Percentiles rank a stretch among this genome's conserved stretches.
These are phyloP conservation scores for Yponomeuta cagnagella DNA, from an alignment of 2,888 invertebrate genomes.

Conservation along the genomic window DNA sequence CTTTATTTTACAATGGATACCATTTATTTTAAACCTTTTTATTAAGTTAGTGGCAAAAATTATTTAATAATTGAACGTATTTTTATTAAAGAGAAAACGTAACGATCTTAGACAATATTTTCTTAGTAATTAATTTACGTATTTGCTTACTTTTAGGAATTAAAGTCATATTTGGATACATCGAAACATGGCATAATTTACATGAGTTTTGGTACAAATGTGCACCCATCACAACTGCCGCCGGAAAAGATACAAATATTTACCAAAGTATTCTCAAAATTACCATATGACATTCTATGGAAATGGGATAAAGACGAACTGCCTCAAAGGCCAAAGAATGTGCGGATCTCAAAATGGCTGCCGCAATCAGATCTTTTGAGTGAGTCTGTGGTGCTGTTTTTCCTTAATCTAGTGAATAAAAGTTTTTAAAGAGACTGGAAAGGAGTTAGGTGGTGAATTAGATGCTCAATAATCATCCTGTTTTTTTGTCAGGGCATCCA, in stretches of 20 bases:
- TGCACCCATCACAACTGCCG: conserved; percentile 18
- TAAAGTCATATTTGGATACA: conserved; percentile 13
- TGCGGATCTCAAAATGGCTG: conserved; percentile 24
- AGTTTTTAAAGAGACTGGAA: not conserved
- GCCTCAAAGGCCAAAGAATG: conserved; percentile 22
- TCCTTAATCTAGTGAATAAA: no score
- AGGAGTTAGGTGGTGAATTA: not conserved
- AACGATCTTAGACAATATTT: no score
- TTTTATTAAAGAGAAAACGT: no score
- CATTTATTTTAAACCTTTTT: no score
- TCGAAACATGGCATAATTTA: conserved; percentile 16
- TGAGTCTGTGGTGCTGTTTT: not conserved
- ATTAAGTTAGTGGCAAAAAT: no score
- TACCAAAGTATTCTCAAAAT: conserved; percentile 22
- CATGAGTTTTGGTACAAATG: conserved; percentile 22
- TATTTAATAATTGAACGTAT: no score
- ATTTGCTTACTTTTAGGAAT: conserved; percentile 4
- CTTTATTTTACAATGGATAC: no score
- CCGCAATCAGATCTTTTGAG: conserved; percentile 19
- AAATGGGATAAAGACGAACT: conserved; percentile 24
- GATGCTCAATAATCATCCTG: not conserved
- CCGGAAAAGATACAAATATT: conserved; percentile 20
- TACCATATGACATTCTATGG: conserved; percentile 25
- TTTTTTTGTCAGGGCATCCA: conserved; percentile 6
- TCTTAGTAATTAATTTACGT: no score